phyloP scores from a whole-genome alignment of 1,140 invertebrate genomes.

The Cepaea nemoralis region DNA sequence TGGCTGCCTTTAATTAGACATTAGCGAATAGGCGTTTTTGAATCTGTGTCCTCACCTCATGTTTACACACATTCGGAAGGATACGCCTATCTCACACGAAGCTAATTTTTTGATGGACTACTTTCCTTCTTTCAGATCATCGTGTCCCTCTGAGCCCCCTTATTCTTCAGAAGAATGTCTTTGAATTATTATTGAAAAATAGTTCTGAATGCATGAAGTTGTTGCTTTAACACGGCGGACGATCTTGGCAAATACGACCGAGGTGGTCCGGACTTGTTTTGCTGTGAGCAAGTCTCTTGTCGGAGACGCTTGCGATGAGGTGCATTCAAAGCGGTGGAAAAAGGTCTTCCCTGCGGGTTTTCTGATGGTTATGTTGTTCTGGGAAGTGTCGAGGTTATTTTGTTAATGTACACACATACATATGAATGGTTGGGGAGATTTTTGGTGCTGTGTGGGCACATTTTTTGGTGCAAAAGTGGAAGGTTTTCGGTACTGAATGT shows the following conservation, averaged over 20 bases:
- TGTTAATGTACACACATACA: too few species aligned
- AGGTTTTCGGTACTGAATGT: too few species aligned
- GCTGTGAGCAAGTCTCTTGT: constrained; percentile 4
- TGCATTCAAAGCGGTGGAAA: too few species aligned
- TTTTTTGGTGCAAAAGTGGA: too few species aligned
- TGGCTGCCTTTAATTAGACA: neutral
- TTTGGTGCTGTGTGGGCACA: too few species aligned
- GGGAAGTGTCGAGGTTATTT: too few species aligned
- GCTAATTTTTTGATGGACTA: neutral
- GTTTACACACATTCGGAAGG: neutral
- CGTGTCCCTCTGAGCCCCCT: neutral
- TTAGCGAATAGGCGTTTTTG: neutral
- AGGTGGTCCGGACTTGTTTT: neutral
- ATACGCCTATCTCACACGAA: neutral
- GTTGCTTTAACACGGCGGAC: neutral
- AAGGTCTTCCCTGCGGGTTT: too few species aligned
- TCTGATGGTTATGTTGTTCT: too few species aligned
- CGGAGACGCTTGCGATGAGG: too few species aligned
- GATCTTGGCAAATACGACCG: neutral
- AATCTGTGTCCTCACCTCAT: neutral
- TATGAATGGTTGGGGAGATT: too few species aligned
- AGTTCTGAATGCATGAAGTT: neutral
- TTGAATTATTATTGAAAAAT: neutral
- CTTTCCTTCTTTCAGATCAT: neutral
- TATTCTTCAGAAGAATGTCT: neutral